Percentiles rank a stretch among this genome's conserved stretches.
phyloP scores from a whole-genome alignment of 2,888 invertebrate species.

The Sesia bembeciformis region DNA sequence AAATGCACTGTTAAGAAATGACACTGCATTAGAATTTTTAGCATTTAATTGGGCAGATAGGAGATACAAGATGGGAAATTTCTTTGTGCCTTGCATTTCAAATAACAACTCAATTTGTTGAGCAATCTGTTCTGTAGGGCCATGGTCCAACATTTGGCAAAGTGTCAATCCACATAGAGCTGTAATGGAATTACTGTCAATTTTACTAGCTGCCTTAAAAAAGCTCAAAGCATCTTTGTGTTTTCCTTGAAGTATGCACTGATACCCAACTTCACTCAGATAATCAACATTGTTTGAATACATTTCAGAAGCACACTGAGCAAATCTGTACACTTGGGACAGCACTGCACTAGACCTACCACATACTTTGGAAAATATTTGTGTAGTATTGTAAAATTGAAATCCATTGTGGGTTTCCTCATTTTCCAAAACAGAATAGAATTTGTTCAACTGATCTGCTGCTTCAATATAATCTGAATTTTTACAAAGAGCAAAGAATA shows the following conservation, averaged over 20 bases:
- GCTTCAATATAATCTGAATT: conserved; percentile 86
- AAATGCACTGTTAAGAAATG: conserved; percentile 77
- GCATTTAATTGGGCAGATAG: conserved; percentile 79
- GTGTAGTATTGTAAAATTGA: conserved; percentile 81
- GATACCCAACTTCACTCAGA: conserved; percentile 88
- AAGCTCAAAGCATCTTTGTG: conserved; percentile 85
- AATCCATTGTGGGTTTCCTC: conserved; percentile 85
- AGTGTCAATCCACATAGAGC: conserved; percentile 88
- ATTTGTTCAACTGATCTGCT: conserved; percentile 78
- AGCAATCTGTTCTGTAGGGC: conserved; percentile 81
- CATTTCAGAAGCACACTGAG: conserved; percentile 85
- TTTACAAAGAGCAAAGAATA: conserved; percentile 81
- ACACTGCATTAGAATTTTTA: conserved; percentile 70
- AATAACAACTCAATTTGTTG: conserved; percentile 91
- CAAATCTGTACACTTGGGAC: conserved; percentile 81
- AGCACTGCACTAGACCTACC: conserved; percentile 79
- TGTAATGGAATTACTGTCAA: conserved; percentile 86
- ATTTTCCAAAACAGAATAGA: conserved; percentile 78
- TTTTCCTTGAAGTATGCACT: conserved; percentile 82
- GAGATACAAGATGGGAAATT: conserved; percentile 79
- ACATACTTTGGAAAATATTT: conserved; percentile 82
- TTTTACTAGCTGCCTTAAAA: conserved; percentile 86
- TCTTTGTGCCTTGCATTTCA: conserved; percentile 82
- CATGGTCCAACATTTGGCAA: conserved; percentile 85
- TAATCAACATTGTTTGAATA: conserved; percentile 80